Base-by-base conservation (phyloP, 2,797 vertebrate species). In the Sandelia bainsii region DNA sequence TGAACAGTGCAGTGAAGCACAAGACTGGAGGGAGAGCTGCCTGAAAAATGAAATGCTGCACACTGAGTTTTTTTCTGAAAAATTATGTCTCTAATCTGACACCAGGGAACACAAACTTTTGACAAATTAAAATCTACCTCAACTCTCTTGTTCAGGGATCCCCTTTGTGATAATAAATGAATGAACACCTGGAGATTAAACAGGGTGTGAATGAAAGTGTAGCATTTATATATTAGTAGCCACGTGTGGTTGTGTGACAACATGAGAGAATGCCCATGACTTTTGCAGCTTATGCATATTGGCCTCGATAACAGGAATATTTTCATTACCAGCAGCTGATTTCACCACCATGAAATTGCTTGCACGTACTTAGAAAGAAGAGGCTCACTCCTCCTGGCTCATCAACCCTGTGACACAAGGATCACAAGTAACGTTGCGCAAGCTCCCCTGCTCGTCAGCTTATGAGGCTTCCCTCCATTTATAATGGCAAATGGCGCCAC, bases 341-440 rank as follows among this genome's bases (percentile, higher is more conserved):
- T 76, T 76, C 62, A 8, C 40, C 57, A 69, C 76, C 82, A 78
- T 87, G 87, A 89, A 91, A 91, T 87, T 87, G 66, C 82, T 56
- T 66, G 68, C 70, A 39, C 52, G 29, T 64, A 52, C 53, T 78
- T 74, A 72, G 72, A 83, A 75, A 79, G 57, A 46, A 60, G 52
- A 57, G 69, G 14, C 64, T 74, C 57, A 4, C 50, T 81, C 82
- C 71, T 77, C 69, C 61, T 29, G 77, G 60, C 87, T 90, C 87
- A 91, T 91, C 90, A 88, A 72, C 84, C 81, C 77, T 0, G 32
- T 81, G 84, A 86, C 85, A 86, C 53, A 8, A 56, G 66, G 74
- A 83, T 85, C 84, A 80, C 83, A 68, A 79, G 82, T 59, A 79
- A 71, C 52, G 61, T 72, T 45, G 58, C 81, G 87, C 84, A 72